phyloP scores from a whole-genome alignment of 2,888 invertebrate species.

The Platycheirus rosarum region DNA sequence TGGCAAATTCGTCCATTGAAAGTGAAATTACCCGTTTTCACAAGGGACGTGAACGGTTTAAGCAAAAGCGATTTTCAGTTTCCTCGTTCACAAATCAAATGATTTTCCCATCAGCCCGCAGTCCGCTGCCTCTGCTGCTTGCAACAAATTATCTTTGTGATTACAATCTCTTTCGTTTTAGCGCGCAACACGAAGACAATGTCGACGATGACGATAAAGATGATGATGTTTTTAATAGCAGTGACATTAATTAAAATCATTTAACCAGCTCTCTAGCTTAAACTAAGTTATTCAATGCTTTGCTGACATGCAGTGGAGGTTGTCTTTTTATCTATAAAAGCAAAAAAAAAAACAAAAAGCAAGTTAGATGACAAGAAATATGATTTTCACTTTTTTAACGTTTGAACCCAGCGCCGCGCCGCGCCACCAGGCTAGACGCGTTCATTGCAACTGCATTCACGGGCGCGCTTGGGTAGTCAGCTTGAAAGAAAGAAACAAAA shows the following conservation, averaged over 20 bases:
- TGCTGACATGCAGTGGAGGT: background rate
- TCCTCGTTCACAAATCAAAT: conserved; percentile 56
- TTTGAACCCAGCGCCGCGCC: background rate
- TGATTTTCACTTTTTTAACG: conserved; percentile 43
- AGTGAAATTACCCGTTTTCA: conserved; percentile 43
- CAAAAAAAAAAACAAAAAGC: conserved; percentile 8
- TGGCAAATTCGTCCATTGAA: conserved; percentile 10
- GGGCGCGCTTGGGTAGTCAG: background rate
- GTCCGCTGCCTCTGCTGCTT: background rate
- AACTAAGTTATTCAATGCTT: conserved; percentile 10
- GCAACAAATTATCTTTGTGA: conserved; percentile 56
- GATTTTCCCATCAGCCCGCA: conserved; percentile 36
- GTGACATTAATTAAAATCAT: conserved; percentile 65
- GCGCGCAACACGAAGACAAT: background rate
- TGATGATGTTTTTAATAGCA: conserved; percentile 45
- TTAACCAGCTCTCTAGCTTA: conserved; percentile 32
- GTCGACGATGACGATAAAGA: conserved; percentile 34
- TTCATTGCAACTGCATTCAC: background rate
- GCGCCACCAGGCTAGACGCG: background rate
- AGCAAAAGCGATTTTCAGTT: conserved; percentile 13
- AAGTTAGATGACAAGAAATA: conserved; percentile 7
- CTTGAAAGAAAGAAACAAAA: background rate
- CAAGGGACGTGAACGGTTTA: conserved; percentile 2
- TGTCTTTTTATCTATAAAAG: background rate
- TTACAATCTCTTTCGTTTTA: conserved; percentile 42